Percentiles rank a stretch among this genome's conserved stretches.
phyloP scores from a whole-genome alignment of 2,113 vertebrate genomes.

The Trochalopteron elliotii region DNA sequence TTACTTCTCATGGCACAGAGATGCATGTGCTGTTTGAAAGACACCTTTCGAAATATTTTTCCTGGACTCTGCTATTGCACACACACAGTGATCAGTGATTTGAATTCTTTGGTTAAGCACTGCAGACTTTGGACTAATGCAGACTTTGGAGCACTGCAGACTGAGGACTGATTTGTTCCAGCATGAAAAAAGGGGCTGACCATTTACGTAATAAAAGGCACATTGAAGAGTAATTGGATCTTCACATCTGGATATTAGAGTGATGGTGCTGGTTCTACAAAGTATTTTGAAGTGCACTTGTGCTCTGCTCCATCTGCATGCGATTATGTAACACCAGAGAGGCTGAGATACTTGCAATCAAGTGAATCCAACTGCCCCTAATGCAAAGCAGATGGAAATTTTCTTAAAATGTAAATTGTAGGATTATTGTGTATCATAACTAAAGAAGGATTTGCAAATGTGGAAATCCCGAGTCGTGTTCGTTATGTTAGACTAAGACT shows the following conservation, averaged over 20 bases:
- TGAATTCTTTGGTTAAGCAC: background rate
- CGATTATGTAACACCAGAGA: constrained; percentile 55
- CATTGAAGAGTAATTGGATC: background rate
- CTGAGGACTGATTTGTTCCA: constrained; percentile 34
- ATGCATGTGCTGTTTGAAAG: background rate
- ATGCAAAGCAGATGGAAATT: constrained; percentile 70
- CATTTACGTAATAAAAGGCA: constrained; percentile 51
- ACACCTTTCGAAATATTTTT: background rate
- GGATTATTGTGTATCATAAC: constrained; percentile 42
- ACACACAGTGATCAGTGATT: background rate
- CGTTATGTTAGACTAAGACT: background rate
- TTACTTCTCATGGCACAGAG: background rate
- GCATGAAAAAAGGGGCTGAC: background rate
- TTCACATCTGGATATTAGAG: constrained; percentile 52
- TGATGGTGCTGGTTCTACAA: constrained; percentile 23
- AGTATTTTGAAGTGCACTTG: background rate
- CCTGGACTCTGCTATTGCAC: background rate
- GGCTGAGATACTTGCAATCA: constrained; percentile 54
- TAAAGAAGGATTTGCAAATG: constrained; percentile 37
- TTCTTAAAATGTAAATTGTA: constrained; percentile 48
- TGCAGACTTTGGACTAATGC: background rate
- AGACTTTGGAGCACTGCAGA: background rate
- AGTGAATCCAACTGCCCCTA: constrained; percentile 61
- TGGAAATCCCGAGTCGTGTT: background rate
- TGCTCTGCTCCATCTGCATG: constrained; percentile 55